These are phyloP conservation scores for Gymnoscopelus microlampas DNA, from an alignment of 2,797 vertebrate species.

Conservation along the genomic window DNA sequence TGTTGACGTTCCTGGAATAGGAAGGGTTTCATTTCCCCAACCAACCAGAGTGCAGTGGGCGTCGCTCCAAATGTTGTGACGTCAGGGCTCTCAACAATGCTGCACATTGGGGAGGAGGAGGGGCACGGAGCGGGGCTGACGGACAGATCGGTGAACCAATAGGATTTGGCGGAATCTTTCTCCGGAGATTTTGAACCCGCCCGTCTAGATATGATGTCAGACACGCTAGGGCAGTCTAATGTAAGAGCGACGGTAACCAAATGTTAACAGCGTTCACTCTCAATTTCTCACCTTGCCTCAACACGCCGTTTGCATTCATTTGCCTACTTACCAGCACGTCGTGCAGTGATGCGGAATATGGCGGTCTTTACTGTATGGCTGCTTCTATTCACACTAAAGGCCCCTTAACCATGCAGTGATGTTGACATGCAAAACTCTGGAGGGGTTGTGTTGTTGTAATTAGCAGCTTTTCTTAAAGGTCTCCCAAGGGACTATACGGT, in stretches of 20 bases:
- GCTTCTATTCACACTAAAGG: constrained; percentile 17
- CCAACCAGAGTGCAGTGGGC: too few species aligned
- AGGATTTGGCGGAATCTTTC: too few species aligned
- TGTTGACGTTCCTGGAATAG: too few species aligned
- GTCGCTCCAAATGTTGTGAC: too few species aligned
- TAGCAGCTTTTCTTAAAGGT: constrained; percentile 28
- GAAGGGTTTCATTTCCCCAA: too few species aligned
- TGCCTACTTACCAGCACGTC: constrained; percentile 4
- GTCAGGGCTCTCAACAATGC: too few species aligned
- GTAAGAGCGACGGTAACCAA: constrained; percentile 77
- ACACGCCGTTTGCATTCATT: constrained; percentile 39
- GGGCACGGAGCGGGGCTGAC: too few species aligned
- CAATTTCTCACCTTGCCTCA: too few species aligned
- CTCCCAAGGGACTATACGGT: constrained; percentile 3
- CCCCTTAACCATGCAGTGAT: constrained; percentile 20
- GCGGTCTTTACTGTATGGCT: background rate
- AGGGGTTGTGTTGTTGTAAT: constrained; percentile 5
- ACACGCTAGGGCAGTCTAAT: constrained; percentile 45
- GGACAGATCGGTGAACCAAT: too few species aligned
- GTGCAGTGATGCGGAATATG: background rate
- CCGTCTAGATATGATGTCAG: too few species aligned
- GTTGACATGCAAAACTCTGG: constrained; percentile 32
- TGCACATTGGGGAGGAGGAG: too few species aligned
- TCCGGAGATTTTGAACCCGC: too few species aligned
- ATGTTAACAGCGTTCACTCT: background rate